These are phyloP conservation scores for Gastracanthus pulcherrimus DNA, from an alignment of 2,888 invertebrate genomes.

Conservation along the genomic window DNA sequence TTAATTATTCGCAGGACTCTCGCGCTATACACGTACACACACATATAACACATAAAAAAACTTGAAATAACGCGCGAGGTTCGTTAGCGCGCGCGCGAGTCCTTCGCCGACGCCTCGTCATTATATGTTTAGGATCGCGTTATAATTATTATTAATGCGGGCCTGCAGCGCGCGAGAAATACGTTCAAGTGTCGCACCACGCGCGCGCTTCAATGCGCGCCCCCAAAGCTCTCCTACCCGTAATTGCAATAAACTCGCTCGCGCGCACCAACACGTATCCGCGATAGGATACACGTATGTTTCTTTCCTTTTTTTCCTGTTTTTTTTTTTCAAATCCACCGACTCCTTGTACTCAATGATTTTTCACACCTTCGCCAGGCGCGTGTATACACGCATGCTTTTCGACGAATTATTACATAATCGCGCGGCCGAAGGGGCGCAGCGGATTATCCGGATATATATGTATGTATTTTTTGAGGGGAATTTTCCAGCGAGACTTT, in stretches of 20 bases:
- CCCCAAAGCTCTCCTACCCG: neutral
- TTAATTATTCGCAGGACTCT: slow-evolving; percentile 52
- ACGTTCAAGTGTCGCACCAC: slow-evolving; percentile 8
- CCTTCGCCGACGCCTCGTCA: slow-evolving; percentile 21
- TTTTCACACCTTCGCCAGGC: slow-evolving; percentile 28
- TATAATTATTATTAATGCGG: slow-evolving; percentile 40
- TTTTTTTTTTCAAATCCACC: too few species aligned
- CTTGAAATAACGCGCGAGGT: neutral
- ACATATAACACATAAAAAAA: neutral
- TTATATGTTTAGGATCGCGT: slow-evolving; percentile 43
- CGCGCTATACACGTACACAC: neutral
- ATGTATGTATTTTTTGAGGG: neutral
- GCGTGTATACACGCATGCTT: neutral
- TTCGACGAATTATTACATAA: slow-evolving; percentile 1
- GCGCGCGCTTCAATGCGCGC: neutral
- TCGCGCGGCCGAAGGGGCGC: neutral
- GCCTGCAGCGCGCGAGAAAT: neutral
- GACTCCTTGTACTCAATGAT: slow-evolving; percentile 21
- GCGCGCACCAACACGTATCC: too few species aligned
- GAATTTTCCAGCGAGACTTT: slow-evolving; percentile 1
- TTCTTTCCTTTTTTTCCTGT: neutral
- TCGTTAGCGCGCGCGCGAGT: slow-evolving; percentile 36
- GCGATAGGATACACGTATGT: too few species aligned
- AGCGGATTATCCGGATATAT: neutral
- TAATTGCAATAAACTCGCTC: slow-evolving; percentile 45